A percentile compares a stretch with the other conserved stretches of the same genome.
Evolutionary conservation across 1,140 invertebrate genomes (phyloP).

Genomic region (Zaprionus kolodkinae): DNA sequence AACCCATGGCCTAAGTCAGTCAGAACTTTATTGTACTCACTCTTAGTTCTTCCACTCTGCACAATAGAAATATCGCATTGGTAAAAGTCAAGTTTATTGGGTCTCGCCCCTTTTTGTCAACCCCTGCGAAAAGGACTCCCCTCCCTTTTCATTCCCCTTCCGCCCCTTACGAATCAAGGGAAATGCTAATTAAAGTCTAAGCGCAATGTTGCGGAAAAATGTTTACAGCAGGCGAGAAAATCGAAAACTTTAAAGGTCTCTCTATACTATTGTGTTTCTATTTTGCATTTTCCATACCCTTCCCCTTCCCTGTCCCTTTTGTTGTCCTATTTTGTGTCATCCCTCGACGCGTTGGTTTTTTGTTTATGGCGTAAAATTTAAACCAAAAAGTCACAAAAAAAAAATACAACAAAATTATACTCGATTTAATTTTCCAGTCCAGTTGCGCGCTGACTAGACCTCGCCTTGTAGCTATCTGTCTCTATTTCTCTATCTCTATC

Average conservation of each 20-base stretch:
- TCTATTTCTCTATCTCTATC: background rate
- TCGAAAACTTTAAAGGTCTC: conserved; percentile 66
- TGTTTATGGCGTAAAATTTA: conserved; percentile 64
- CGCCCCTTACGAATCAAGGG: conserved; percentile 23
- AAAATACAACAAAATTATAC: no score
- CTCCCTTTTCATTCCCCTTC: background rate
- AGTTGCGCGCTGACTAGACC: conserved; percentile 46
- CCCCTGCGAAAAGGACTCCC: background rate
- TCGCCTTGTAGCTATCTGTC: background rate
- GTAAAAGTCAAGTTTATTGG: background rate
- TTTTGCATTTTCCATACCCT: conserved; percentile 29
- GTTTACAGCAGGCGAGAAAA: conserved; percentile 53
- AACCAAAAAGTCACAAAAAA: conserved; percentile 73
- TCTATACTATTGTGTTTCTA: conserved; percentile 13
- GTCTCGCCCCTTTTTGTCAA: background rate
- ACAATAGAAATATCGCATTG: background rate
- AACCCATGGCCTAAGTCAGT: no score
- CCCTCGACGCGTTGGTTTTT: conserved; percentile 40
- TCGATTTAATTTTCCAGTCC: conserved; percentile 83
- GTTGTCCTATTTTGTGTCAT: conserved; percentile 26
- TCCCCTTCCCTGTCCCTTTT: background rate
- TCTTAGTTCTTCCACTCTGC: background rate
- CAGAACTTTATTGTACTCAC: background rate
- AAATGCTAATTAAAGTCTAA: conserved; percentile 81
- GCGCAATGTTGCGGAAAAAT: conserved; percentile 79